Conservation (phyloP, 2,113 vertebrate genomes). For the Centrocercus urophasianus region DNA sequence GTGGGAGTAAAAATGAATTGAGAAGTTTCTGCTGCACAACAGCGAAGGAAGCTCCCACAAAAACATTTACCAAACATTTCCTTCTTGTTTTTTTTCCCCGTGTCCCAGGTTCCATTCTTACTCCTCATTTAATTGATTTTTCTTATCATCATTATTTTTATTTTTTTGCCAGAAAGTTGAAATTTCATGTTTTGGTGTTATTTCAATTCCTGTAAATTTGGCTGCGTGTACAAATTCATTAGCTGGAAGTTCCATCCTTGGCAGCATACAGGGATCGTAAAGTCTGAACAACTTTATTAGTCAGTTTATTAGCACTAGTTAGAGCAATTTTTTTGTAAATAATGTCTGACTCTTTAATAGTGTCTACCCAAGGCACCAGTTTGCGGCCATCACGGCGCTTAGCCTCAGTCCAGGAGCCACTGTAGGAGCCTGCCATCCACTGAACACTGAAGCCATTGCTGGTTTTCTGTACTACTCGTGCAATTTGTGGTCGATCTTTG, state of each 20-base stretch:
- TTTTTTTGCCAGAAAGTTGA: conserved; percentile 88
- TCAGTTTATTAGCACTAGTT: conserved; percentile 99
- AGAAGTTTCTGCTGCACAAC: conserved; percentile 99
- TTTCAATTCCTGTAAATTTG: conserved; percentile 89
- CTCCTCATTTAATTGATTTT: conserved; percentile 86
- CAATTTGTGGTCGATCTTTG: conserved; percentile 99
- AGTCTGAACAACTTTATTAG: conserved; percentile 98
- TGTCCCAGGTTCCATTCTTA: conserved; percentile 89
- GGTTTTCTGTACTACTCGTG: conserved; percentile 96
- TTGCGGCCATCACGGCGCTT: conserved; percentile 98
- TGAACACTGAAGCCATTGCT: conserved; percentile 95
- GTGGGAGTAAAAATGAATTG: conserved; percentile 99
- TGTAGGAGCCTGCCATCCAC: conserved; percentile 99
- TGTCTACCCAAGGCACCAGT: conserved; percentile 99
- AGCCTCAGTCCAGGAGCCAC: conserved; percentile 97
- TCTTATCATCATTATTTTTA: neutral
- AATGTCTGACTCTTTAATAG: conserved; percentile 99
- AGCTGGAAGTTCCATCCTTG: conserved; percentile 99
- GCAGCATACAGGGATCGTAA: conserved; percentile 98
- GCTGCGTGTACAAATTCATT: conserved; percentile 89
- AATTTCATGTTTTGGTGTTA: conserved; percentile 89
- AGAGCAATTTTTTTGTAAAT: conserved; percentile 99
- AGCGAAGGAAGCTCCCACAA: conserved; percentile 99
- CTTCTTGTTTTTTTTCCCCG: conserved; percentile 53
- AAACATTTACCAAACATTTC: conserved; percentile 92